phyloP scores from a whole-genome alignment of 2,888 invertebrate genomes.

The Campopleginae sp. region DNA sequence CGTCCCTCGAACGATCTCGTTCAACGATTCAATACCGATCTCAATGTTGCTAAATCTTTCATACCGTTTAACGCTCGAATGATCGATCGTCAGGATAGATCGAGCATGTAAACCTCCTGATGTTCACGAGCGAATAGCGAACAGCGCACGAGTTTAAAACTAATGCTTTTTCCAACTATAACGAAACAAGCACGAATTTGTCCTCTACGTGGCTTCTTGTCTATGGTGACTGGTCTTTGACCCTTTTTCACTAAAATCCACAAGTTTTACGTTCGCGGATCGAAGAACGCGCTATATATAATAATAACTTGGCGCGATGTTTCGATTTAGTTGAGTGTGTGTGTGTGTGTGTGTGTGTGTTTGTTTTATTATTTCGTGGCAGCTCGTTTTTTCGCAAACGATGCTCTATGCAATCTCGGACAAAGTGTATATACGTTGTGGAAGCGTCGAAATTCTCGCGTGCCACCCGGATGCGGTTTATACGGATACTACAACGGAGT shows the following conservation, averaged over 20 bases:
- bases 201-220: constrained; percentile 18
- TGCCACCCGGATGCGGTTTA: constrained; percentile 38
- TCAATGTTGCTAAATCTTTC: not conserved
- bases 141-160: not conserved
- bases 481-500: constrained; percentile 1
- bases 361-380: not conserved
- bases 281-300: constrained; percentile 3
- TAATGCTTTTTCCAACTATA: constrained; percentile 8
- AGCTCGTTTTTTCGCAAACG: not conserved
- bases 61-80: not conserved
- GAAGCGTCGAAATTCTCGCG: constrained; percentile 32
- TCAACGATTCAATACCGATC: not conserved
- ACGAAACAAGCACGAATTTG: constrained; percentile 11
- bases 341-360: not conserved
- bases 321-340: not conserved
- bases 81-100: not conserved
- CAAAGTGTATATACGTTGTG: not conserved
- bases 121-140: not conserved
- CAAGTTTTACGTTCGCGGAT: constrained; percentile 14
- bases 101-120: not conserved
- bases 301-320: not conserved
- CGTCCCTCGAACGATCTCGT: not conserved
- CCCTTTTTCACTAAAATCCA: constrained; percentile 17
- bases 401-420: not conserved
- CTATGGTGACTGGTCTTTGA: constrained; percentile 18